Base-by-base conservation (phyloP, 2,113 vertebrate genomes). In the Pantherophis guttatus region DNA sequence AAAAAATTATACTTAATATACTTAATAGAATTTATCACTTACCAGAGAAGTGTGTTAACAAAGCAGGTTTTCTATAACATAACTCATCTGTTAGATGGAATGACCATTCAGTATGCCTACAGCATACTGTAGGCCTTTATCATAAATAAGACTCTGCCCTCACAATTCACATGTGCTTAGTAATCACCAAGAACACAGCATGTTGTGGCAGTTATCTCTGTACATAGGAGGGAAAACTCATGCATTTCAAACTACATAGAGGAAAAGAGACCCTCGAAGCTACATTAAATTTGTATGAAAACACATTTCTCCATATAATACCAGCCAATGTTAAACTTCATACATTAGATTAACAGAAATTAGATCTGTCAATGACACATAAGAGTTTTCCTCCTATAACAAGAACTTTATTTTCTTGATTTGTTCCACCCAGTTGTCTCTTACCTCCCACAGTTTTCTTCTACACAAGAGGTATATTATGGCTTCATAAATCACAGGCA, bases 131-230 rank as follows among this genome's bases (percentile, higher is more conserved):
- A 86, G 92, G 91, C 95, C 92, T 96, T 95, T 96, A 95, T 97
- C 93, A 91, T 3, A 58, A 94, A 93, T 93, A 93, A 95, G 94
- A 95, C 94, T 94, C 75, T 96, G 95, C 95, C 94, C 95, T 96
- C 94, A 97, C 95, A 94, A 96, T 95, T 96, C 94, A 95, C 93
- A 88, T 91, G 94, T 96, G 96, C 95, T 94, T 96, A 96, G 94
- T 95, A 96, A 95, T 93, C 94, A 96, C 93, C 94, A 93, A 95
- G 95, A 96, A 88, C 95, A 91, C 93, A 94, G 96, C 88, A 5
- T 95, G 95, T 57, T 93, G 86, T 95, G 93, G 81, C 95, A 95
- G 65, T 95, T 59, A 95, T 95, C 92, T 94, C 95, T 93, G 95
- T 95, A 96, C 3, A 9, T 86, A 94, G 93, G 85, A 50, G 92